These are phyloP conservation scores for Brachionus paranguensis DNA, from an alignment of 1,140 invertebrate species.

Conservation along the genomic window DNA sequence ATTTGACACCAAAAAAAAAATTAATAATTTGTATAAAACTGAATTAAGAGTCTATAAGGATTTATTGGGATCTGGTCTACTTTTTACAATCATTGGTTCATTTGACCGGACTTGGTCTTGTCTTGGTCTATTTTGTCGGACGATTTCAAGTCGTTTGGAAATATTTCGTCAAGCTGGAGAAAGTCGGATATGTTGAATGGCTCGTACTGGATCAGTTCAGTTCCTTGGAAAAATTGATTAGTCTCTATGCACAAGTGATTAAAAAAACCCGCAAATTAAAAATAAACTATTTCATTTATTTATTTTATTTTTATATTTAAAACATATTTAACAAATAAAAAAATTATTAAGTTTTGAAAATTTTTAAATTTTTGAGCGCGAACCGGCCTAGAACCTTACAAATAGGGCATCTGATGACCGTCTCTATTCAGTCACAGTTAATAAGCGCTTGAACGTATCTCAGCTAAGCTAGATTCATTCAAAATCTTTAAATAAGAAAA, in stretches of 20 bases:
- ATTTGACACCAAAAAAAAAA: not conserved
- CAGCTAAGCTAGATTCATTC: not conserved
- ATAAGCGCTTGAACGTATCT: not conserved
- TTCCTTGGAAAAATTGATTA: not conserved
- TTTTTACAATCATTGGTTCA: not conserved
- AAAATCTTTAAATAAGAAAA: not conserved
- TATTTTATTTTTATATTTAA: not conserved
- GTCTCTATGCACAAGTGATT: not conserved
- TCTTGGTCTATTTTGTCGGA: not conserved
- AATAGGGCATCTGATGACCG: not conserved
- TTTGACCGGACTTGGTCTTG: not conserved
- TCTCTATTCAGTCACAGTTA: not conserved
- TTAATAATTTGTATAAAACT: not conserved
- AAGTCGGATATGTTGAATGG: not conserved
- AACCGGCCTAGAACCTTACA: not conserved
- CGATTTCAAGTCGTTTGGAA: not conserved
- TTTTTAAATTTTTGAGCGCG: not conserved
- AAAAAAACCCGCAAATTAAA: not conserved
- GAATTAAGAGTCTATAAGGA: not conserved
- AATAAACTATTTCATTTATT: not conserved
- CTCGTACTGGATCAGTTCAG: constrained; percentile 4
- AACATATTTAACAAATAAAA: not conserved
- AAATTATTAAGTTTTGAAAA: not conserved
- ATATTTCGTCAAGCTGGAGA: constrained; percentile 1
- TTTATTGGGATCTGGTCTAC: not conserved